Evolutionary conservation across 2,113 vertebrate species (phyloP).

Genomic region (Solea solea): DNA sequence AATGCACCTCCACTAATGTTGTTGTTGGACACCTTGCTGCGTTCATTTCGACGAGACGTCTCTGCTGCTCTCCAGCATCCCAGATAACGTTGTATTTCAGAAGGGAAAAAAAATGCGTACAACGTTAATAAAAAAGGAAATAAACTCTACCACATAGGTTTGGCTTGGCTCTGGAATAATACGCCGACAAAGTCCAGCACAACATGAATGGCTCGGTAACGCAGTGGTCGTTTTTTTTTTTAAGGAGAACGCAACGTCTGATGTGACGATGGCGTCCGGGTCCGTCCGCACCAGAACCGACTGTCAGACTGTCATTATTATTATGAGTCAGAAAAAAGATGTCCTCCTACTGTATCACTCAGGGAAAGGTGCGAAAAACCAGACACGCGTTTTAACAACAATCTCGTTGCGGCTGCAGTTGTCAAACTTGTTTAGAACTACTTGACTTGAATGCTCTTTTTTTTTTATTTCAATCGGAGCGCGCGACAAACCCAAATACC

Average conservation of each 20-base stretch:
- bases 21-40: conserved; percentile 73
- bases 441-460: conserved; percentile 34
- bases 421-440: conserved; percentile 57
- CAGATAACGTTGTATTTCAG: not conserved
- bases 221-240: conserved; percentile 36
- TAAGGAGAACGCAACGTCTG: conserved; percentile 67
- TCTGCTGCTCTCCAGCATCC: conserved; percentile 38
- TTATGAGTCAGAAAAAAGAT: not conserved
- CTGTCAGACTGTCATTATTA: conserved; percentile 31
- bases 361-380: not conserved
- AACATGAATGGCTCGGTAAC: conserved; percentile 15
- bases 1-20: conserved; percentile 60
- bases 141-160: not conserved
- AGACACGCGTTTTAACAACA: not conserved
- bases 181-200: conserved; percentile 1
- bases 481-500: conserved; percentile 8
- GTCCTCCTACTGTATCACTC: not conserved
- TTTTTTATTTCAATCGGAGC: conserved; percentile 1
- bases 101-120: not conserved
- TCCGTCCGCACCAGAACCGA: conserved; percentile 71
- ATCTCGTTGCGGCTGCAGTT: conserved; percentile 26
- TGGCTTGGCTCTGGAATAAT: not conserved
- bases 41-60: conserved; percentile 73
- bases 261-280: conserved; percentile 77
- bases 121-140: not conserved